A percentile compares a stretch with the other conserved stretches of the same genome.
phyloP scores from a whole-genome alignment of 2,113 vertebrate genomes.

The Pluvialis apricaria region DNA sequence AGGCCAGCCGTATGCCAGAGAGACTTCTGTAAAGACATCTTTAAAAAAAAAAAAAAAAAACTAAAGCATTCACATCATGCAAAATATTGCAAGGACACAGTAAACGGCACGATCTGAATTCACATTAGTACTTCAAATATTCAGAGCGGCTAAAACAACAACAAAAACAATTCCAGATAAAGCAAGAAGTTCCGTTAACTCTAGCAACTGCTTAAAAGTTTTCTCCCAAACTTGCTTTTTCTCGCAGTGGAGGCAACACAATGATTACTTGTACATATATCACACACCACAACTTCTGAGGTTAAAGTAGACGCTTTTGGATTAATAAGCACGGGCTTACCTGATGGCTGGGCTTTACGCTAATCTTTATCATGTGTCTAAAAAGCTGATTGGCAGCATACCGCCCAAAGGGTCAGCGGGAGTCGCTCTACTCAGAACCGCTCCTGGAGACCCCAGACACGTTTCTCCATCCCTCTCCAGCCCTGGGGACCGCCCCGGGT shows the following conservation, averaged over 20 bases:
- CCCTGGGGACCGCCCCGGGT: background rate
- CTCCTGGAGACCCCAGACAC: background rate
- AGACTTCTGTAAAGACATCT: background rate
- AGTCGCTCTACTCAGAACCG: background rate
- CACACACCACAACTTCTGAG: background rate
- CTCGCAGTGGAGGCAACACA: background rate
- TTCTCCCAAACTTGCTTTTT: background rate
- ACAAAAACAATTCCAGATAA: background rate
- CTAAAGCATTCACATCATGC: background rate
- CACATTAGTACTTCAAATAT: background rate
- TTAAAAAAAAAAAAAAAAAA: background rate
- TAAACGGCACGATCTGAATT: background rate
- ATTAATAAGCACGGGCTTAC: background rate
- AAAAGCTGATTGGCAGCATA: background rate
- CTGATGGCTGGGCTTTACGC: background rate
- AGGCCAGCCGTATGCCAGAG: background rate
- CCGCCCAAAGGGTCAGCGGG: background rate
- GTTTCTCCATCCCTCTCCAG: background rate
- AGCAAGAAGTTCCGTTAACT: background rate
- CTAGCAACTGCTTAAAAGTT: background rate
- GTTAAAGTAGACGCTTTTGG: background rate
- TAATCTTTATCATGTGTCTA: background rate
- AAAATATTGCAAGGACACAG: background rate
- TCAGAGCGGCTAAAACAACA: background rate
- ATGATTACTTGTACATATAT: rapidly evolving